These are phyloP conservation scores for Microctonus brassicae DNA, from an alignment of 2,888 invertebrate species.

Conservation along the genomic window DNA sequence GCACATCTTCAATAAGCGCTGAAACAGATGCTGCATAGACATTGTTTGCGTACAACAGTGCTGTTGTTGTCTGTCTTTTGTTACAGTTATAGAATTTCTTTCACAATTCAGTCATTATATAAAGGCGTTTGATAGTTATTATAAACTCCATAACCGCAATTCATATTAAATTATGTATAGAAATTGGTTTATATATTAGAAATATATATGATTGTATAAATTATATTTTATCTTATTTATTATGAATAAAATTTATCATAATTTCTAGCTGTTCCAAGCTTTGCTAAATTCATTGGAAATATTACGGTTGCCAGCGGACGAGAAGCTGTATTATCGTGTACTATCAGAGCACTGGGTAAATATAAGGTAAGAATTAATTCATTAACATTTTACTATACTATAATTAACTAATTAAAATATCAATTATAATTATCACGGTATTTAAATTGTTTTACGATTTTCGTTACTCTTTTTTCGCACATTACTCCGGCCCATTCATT, in stretches of 20 bases:
- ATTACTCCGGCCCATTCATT: background rate
- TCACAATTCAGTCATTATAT: slow-evolving; percentile 3
- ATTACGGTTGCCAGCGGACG: slow-evolving; percentile 82
- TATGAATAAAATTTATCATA: background rate
- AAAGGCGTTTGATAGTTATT: background rate
- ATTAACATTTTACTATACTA: too few relatives aligned
- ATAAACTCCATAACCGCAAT: background rate
- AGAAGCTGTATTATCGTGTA: slow-evolving; percentile 81
- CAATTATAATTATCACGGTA: background rate
- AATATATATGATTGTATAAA: background rate
- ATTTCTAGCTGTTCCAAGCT: slow-evolving; percentile 73
- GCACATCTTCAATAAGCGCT: slow-evolving; percentile 11
- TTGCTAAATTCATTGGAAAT: slow-evolving; percentile 79
- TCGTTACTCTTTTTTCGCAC: background rate
- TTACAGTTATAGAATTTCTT: background rate
- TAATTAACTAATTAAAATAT: too few relatives aligned
- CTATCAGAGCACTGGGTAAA: slow-evolving; percentile 80
- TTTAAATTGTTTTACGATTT: background rate
- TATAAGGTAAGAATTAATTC: slow-evolving; percentile 76
- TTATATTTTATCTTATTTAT: too few relatives aligned
- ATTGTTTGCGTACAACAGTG: background rate
- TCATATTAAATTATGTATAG: background rate
- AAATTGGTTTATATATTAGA: background rate
- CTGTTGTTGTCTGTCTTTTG: background rate
- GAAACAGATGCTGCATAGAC: slow-evolving; percentile 4